phyloP scores from a whole-genome alignment of 2,113 vertebrate genomes.

The Alaudala cheleensis region DNA sequence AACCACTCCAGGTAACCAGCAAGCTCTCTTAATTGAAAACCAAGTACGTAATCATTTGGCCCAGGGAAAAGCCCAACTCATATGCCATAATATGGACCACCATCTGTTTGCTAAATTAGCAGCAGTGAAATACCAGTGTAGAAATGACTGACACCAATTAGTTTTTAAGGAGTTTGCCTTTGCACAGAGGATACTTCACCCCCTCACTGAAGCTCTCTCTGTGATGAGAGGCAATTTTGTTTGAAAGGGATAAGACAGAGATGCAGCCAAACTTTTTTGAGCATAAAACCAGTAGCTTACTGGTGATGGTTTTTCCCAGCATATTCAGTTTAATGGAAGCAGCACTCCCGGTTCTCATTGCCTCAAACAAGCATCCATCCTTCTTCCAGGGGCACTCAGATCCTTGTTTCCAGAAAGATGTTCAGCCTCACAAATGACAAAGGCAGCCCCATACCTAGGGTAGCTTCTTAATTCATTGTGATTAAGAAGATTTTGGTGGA shows the following conservation, averaged over 20 bases:
- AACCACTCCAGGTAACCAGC: constrained; percentile 65
- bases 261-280: background rate
- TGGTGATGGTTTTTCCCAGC: background rate
- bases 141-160: constrained; percentile 28
- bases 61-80: constrained; percentile 48
- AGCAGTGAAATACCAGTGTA: constrained; percentile 54
- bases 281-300: background rate
- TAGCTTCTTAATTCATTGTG: background rate
- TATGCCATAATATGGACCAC: constrained; percentile 48
- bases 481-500: background rate
- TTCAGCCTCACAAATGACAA: accelerated
- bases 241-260: background rate
- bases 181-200: background rate
- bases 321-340: background rate
- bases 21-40: constrained; percentile 71
- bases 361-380: background rate
- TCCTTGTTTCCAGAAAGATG: background rate
- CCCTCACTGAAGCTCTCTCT: background rate
- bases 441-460: background rate
- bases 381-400: accelerated
- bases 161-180: background rate
- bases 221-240: accelerated
- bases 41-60: constrained; percentile 61
- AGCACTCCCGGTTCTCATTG: background rate
- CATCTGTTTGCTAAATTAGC: constrained; percentile 72